These are phyloP conservation scores for Porites australiensis DNA, from an alignment of 64 coral and sea anemone genomes.

Conservation along the genomic window DNA sequence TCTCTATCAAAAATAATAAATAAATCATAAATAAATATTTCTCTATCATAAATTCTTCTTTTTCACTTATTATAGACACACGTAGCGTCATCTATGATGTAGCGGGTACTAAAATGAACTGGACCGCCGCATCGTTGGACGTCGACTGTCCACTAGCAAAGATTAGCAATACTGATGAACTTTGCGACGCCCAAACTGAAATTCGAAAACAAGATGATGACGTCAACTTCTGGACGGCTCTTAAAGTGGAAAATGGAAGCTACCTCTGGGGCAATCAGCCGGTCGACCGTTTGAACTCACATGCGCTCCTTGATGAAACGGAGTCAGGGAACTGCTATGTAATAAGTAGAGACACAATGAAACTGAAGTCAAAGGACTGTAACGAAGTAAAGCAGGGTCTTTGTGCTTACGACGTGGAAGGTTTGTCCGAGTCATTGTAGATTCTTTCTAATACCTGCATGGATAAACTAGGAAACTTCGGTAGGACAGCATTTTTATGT, in stretches of 20 bases:
- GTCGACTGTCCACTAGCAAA: neutral
- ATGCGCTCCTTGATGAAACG: neutral
- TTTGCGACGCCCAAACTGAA: neutral
- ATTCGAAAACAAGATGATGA: too few species aligned
- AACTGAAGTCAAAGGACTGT: neutral
- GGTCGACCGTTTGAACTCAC: neutral
- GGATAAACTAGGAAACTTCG: too few species aligned
- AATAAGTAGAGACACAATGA: slow-evolving; percentile 4
- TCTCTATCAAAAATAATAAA: too few species aligned
- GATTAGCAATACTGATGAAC: neutral
- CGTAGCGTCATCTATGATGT: neutral
- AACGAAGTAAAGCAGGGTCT: neutral
- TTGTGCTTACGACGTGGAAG: too few species aligned
- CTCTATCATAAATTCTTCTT: too few species aligned
- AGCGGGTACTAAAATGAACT: neutral
- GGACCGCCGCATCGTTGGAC: neutral
- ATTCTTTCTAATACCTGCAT: too few species aligned
- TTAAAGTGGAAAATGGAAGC: neutral
- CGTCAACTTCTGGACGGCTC: slow-evolving; percentile 2
- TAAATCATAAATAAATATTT: too few species aligned
- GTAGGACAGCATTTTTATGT: too few species aligned
- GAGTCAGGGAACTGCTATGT: neutral
- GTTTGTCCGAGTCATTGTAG: too few species aligned
- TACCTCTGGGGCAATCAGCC: neutral
- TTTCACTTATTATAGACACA: neutral